Base-by-base conservation (phyloP, 2,113 vertebrate species). In the Misgurnus anguillicaudatus region DNA sequence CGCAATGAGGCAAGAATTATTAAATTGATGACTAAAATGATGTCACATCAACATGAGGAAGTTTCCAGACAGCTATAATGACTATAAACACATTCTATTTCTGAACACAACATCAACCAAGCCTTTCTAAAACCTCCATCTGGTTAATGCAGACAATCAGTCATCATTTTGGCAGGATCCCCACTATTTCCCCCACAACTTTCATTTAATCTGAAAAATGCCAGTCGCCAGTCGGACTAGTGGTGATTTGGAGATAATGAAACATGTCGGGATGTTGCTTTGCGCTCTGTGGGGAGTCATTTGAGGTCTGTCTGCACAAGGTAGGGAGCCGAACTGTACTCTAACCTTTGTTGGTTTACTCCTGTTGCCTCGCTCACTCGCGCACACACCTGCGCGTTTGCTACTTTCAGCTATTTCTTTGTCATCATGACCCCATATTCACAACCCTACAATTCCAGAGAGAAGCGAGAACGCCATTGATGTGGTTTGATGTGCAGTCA, bases 401-500 rank as follows among this genome's bases (percentile, higher is more conserved):
- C 79, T 75, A 78, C 61, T 21, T 78, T 78, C 58, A 64, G 16
- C 79, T 14, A 48, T 73, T 60, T 73, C 47, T 77, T 64, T 75
- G 68, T 63, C 14, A 47, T 57, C 2, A 17, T 66, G n/a, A 64
- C 66, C 76, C 53, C 19, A 65, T 57, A 39, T 74, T 53, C 41
- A 41, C 67, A 67, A 72, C 63, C 63, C 51, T 74, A 80, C 76
- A 65, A 53, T 82, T 81, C 67, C 58, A 67, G 4, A 24, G 51
- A 79, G 67, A 80, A 81, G 47, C 51, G 14, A 6, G 80, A 83
- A 75, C 75, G 66, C 84, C 72, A 83, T 83, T 89, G 80, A 75
- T 87, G 87, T 85, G 82, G 87, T 86, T 87, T 89, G 81, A 88
- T 91, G 80, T 87, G 83, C 47, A 80, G 82, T 86, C 80, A 85